Conservation (phyloP, 2,797 vertebrate species). For the Tadarida brasiliensis region DNA sequence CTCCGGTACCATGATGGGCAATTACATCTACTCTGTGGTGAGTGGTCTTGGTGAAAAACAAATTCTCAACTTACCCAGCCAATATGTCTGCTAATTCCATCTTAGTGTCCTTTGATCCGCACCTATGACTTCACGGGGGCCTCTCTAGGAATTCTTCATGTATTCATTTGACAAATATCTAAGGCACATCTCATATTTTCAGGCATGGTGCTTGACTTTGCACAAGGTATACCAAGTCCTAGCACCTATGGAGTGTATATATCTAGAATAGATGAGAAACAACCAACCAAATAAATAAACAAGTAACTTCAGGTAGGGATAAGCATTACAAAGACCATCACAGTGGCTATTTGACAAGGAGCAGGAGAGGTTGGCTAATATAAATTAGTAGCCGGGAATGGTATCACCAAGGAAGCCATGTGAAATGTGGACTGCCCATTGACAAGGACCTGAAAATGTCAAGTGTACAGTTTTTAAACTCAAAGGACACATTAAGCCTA, state of each 20-base stretch:
- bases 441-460: neutral
- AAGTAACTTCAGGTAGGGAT: neutral
- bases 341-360: neutral
- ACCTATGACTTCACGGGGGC: neutral
- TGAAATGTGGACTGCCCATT: neutral
- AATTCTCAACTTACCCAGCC: neutral
- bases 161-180: neutral
- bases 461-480: neutral
- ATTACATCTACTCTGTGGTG: neutral
- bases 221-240: neutral
- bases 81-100: neutral
- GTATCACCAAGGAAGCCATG: neutral
- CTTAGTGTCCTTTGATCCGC: neutral
- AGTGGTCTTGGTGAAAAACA: conserved; percentile 20
- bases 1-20: neutral
- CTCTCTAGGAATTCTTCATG: neutral
- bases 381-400: neutral
- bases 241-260: neutral
- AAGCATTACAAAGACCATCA: neutral
- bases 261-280: neutral
- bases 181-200: neutral
- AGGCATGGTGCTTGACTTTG: neutral
- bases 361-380: neutral
- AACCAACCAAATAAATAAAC: neutral
- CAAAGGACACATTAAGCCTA: neutral